These are phyloP conservation scores for Rhorus exstirpatorius DNA, from an alignment of 2,888 invertebrate species.

Conservation along the genomic window DNA sequence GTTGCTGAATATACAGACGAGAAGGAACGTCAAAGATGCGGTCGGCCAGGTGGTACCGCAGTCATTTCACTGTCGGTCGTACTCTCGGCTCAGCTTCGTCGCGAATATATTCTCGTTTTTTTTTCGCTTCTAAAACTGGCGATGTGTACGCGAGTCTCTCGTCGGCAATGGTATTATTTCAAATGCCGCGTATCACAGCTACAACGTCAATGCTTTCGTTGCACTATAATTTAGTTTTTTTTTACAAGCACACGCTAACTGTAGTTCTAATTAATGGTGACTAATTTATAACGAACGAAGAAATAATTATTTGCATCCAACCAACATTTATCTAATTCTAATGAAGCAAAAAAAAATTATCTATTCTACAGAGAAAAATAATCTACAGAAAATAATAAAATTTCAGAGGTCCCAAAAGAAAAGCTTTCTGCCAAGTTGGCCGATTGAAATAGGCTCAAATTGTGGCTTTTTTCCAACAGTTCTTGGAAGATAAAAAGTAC, in stretches of 20 bases:
- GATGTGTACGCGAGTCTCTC: neutral
- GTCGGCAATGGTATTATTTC: conserved; percentile 29
- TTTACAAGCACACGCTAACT: neutral
- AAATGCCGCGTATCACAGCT: conserved; percentile 23
- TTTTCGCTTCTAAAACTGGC: conserved; percentile 28
- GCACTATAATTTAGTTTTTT: conserved; percentile 8
- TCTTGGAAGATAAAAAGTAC: no score
- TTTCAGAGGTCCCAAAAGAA: no score
- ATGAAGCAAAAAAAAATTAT: neutral
- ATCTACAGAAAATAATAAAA: no score
- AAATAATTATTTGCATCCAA: neutral
- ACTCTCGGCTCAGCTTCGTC: neutral
- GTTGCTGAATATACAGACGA: conserved; percentile 51
- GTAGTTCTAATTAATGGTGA: neutral
- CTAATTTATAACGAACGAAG: conserved; percentile 15
- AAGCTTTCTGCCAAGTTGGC: no score
- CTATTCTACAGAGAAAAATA: no score
- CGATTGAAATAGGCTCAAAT: no score
- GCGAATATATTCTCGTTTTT: neutral
- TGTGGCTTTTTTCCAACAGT: no score
- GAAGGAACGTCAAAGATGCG: conserved; percentile 64
- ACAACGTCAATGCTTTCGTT: conserved; percentile 44
- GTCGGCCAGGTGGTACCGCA: conserved; percentile 62
- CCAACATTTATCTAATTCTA: neutral
- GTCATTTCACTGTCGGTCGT: conserved; percentile 39